Evolutionary conservation across 2,888 invertebrate genomes (phyloP).

Genomic region (Lithophane ornitopus): DNA sequence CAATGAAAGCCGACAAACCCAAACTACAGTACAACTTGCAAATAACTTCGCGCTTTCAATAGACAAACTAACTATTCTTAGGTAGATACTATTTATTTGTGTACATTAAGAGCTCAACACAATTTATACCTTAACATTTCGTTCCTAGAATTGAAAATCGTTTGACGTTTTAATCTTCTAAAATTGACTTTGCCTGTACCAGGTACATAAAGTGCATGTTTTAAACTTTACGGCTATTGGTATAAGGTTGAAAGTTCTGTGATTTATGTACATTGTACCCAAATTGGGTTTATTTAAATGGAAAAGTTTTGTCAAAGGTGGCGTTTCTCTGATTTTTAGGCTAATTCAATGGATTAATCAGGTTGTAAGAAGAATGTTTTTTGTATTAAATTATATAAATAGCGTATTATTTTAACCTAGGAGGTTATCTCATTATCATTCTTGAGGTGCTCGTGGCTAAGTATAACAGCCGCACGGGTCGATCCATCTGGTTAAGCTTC

Average conservation of each 20-base stretch:
- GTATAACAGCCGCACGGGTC: no score
- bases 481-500: no score
- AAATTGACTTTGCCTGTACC: slow-evolving; percentile 18
- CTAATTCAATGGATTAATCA: slow-evolving; percentile 31
- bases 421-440: neutral
- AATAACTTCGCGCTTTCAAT: slow-evolving; percentile 36
- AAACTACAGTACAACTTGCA: slow-evolving; percentile 23
- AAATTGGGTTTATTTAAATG: slow-evolving; percentile 17
- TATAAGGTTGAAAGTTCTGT: slow-evolving; percentile 40
- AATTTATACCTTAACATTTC: neutral
- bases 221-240: neutral
- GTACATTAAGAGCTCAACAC: neutral
- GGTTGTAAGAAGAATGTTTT: neutral
- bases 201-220: neutral
- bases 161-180: neutral
- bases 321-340: slow-evolving; percentile 22
- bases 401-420: neutral
- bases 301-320: slow-evolving; percentile 15
- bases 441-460: no score
- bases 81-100: neutral
- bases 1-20: slow-evolving; percentile 26
- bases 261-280: neutral
- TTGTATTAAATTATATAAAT: slow-evolving; percentile 2
- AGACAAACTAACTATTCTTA: slow-evolving; percentile 17
- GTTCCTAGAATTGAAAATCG: neutral